phyloP scores from a whole-genome alignment of 2,113 vertebrate species.

The Oreocharis arfaki region DNA sequence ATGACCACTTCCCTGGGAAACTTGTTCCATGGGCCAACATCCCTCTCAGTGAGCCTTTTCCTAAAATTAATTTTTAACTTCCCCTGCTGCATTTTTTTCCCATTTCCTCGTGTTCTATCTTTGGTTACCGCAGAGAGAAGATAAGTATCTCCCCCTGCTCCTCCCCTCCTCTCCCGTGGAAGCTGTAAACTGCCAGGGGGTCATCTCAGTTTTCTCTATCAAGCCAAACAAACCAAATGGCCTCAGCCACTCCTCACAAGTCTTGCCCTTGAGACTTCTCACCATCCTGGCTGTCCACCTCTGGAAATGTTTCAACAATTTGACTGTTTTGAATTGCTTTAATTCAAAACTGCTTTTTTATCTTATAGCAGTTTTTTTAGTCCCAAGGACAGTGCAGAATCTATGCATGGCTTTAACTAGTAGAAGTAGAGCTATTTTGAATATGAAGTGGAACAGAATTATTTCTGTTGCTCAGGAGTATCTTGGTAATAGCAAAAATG shows the following conservation, averaged over 20 bases:
- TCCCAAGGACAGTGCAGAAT: not conserved
- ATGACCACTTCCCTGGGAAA: not conserved
- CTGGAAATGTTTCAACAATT: not conserved
- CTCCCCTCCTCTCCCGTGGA: not conserved
- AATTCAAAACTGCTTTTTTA: not conserved
- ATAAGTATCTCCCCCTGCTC: not conserved
- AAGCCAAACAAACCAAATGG: not conserved
- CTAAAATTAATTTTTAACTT: not conserved
- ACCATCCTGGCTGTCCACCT: too few relatives aligned
- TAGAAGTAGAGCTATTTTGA: not conserved
- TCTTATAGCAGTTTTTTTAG: not conserved
- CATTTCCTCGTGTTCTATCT: not conserved
- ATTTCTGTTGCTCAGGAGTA: not conserved
- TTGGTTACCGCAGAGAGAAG: not conserved
- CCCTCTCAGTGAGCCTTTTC: not conserved
- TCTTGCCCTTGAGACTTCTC: not conserved
- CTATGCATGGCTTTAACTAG: not conserved
- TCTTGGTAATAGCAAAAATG: not conserved
- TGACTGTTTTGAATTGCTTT: not conserved
- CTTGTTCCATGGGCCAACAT: not conserved
- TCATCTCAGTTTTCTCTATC: not conserved
- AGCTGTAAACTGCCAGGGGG: too few relatives aligned
- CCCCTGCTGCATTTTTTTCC: not conserved
- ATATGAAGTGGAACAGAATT: not conserved
- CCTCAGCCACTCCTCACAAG: not conserved